Conservation (phyloP, 2,113 vertebrate species). For the Electrona antarctica region DNA sequence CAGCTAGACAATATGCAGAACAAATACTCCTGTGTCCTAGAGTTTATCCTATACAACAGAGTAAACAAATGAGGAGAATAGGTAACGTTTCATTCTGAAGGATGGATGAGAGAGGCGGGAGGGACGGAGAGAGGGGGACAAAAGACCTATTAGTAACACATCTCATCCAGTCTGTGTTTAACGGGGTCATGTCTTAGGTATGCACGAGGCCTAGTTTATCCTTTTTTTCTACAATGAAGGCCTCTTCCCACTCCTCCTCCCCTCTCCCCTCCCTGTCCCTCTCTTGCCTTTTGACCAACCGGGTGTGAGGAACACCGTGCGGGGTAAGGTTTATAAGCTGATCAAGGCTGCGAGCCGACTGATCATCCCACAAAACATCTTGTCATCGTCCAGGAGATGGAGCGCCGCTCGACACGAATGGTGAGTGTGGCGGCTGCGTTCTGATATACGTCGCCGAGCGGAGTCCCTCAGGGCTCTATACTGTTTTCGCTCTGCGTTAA, state of each 20-base stretch:
- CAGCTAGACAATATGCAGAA: too few species aligned
- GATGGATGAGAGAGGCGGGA: too few species aligned
- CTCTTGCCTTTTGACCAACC: conserved; percentile 54
- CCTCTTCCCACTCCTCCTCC: not conserved
- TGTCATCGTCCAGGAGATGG: conserved; percentile 36
- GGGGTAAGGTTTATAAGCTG: conserved; percentile 70
- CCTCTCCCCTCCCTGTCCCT: not conserved
- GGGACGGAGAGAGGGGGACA: conserved; percentile 14
- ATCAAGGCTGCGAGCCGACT: conserved; percentile 35
- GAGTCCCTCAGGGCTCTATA: too few species aligned
- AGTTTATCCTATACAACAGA: too few species aligned
- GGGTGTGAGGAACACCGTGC: conserved; percentile 44
- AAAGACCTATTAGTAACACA: too few species aligned
- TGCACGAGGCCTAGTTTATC: conserved; percentile 49
- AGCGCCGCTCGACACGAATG: conserved; percentile 18
- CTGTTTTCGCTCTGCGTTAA: too few species aligned
- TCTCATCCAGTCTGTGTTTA: conserved; percentile 33
- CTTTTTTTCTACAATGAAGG: not conserved
- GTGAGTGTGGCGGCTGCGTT: conserved; percentile 58
- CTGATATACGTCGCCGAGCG: too few species aligned
- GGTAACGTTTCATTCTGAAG: too few species aligned
- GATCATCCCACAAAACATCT: conserved; percentile 39
- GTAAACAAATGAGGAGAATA: too few species aligned
- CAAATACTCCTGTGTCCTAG: too few species aligned
- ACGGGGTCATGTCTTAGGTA: conserved; percentile 52